phyloP scores from a whole-genome alignment of 2,888 invertebrate species.

The Electrophaes corylata region DNA sequence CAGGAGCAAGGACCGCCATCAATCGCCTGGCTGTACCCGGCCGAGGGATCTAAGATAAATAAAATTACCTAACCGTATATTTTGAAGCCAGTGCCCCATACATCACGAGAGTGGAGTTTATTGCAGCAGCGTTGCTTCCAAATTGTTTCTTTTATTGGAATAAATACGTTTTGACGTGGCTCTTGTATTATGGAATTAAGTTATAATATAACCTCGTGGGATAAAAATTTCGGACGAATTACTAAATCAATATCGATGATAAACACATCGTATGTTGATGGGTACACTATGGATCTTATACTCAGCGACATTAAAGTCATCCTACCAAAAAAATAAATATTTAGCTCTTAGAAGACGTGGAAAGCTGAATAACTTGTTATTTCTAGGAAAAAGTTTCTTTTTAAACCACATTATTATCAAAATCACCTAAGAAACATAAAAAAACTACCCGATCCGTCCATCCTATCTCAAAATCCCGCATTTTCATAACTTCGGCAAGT shows the following conservation, averaged over 20 bases:
- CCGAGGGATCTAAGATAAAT: slow-evolving; percentile 52
- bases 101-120: slow-evolving; percentile 45
- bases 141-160: slow-evolving; percentile 39
- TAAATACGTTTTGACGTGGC: slow-evolving; percentile 31
- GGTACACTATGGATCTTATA: no score
- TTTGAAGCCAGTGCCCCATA: slow-evolving; percentile 48
- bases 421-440: neutral
- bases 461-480: slow-evolving; percentile 9
- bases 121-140: slow-evolving; percentile 38
- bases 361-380: no score
- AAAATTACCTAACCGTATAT: slow-evolving; percentile 54
- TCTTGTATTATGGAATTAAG: slow-evolving; percentile 15
- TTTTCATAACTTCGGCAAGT: slow-evolving; percentile 33
- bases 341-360: no score
- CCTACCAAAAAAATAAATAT: neutral
- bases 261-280: no score
- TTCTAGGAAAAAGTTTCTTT: no score
- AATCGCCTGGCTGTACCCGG: slow-evolving; percentile 45
- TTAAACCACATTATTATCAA: no score
- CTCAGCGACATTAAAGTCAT: no score
- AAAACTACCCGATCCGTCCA: slow-evolving; percentile 3
- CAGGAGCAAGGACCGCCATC: slow-evolving; percentile 57
- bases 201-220: slow-evolving; percentile 8
- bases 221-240: neutral
- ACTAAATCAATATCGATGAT: no score